Evolutionary conservation across 2,797 vertebrate species (phyloP), one percentile per base, ranked within the genome.

Genomic region (Phrynocephalus forsythii): DNA sequence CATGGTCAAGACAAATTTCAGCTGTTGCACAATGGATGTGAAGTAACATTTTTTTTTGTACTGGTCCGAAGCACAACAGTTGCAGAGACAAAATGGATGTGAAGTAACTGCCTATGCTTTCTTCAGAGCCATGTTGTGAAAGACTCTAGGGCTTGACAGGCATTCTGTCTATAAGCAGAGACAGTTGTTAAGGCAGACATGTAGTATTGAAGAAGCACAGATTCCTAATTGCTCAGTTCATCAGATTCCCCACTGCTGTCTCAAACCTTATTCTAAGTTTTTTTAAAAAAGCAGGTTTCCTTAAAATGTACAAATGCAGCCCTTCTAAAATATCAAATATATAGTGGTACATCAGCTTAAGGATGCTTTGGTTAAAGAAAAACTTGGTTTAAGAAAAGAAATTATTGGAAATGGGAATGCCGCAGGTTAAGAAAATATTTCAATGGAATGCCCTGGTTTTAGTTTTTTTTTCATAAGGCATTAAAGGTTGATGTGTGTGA

Each of bases 191-290:
- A 44, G 38, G 38, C 38, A 79, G 16, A 80, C 91, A 84, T 79
- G 82, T 92, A 94, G 1, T 44, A 44, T 44, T 5, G 94, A 92
- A 93, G 94, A 93, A 92, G 85, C 22, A 63, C 60, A 22, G 56
- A 33, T 72, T 56, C 71, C 63, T 93, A 93, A 92, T 91, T 71
- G 6, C 79, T 90, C 60, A 33, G 91, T 94, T 94, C 85, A 92
- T 88, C 92, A 94, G 83, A 83, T 24, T 44, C 4, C 68, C 22
- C 22, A 75, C 30, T 91, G 87, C 90, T 92, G 67, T 90, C 18
- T 1, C 38, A 87, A 91, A 89, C 86, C 84, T 79, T 93, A 52
- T 16, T 52, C 28, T 24, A 52, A 28, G 89, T 10, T 56, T 56
- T 56, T 56, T 13, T 56, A 2, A 13, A 56, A 90, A 89, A 91